phyloP scores from a whole-genome alignment of 2,797 vertebrate species.

The Chromobotia macracanthus region DNA sequence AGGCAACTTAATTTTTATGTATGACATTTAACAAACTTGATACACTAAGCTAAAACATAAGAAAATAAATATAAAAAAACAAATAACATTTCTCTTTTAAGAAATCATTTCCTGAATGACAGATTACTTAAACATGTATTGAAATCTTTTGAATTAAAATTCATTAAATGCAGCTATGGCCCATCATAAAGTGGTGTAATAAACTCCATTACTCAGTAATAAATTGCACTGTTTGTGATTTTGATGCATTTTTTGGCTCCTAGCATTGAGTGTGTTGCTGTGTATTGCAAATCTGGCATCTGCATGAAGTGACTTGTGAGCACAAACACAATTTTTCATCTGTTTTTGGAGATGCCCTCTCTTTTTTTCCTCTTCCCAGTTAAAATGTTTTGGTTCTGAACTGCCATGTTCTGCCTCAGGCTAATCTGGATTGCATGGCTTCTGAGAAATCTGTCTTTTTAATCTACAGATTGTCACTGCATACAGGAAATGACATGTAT shows the following conservation, averaged over 20 bases:
- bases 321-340: slow-evolving; percentile 43
- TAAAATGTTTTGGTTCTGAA: slow-evolving; percentile 4
- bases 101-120: no score
- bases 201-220: slow-evolving; percentile 34
- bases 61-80: no score
- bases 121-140: no score
- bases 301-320: slow-evolving; percentile 74
- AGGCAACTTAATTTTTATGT: no score
- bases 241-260: neutral
- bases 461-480: neutral
- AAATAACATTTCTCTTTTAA: no score
- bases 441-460: slow-evolving; percentile 42
- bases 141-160: no score
- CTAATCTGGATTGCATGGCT: slow-evolving; percentile 52
- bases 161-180: neutral
- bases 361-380: slow-evolving; percentile 10
- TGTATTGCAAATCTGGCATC: slow-evolving; percentile 68
- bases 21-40: no score
- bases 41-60: no score
- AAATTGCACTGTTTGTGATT: slow-evolving; percentile 2
- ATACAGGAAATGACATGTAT: neutral
- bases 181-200: neutral
- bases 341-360: neutral
- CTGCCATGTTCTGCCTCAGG: slow-evolving; percentile 23
- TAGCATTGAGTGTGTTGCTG: slow-evolving; percentile 58